phyloP scores from a whole-genome alignment of 1,140 invertebrate species.

The Atopsyche davidsoni region DNA sequence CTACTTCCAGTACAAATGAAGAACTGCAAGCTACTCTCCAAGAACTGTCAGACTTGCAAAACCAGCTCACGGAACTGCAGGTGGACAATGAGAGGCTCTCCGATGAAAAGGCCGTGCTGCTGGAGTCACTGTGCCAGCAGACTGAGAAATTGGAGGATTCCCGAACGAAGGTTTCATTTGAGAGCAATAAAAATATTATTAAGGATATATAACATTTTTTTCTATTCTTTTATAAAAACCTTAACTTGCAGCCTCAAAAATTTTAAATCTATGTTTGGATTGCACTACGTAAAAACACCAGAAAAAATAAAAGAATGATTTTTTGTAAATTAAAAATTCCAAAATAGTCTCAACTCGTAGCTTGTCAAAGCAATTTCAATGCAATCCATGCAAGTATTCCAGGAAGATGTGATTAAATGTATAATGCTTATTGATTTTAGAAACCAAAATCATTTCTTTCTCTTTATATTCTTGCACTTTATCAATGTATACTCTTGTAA shows the following conservation, averaged over 20 bases:
- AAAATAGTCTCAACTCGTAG: no score
- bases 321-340: no score
- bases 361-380: no score
- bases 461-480: no score
- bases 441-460: no score
- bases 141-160: constrained; percentile 86
- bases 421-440: no score
- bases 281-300: no score
- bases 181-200: no score
- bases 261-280: constrained; percentile 1
- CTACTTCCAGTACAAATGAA: constrained; percentile 72
- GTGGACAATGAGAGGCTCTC: constrained; percentile 78
- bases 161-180: constrained; percentile 56
- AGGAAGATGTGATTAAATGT: no score
- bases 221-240: not conserved
- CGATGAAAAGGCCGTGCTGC: constrained; percentile 81
- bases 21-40: constrained; percentile 91
- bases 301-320: no score
- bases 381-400: no score
- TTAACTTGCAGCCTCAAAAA: not conserved
- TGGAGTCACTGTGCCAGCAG: constrained; percentile 87
- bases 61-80: constrained; percentile 78
- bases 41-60: constrained; percentile 82
- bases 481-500: no score
- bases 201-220: not conserved